Evolutionary conservation across 2,797 vertebrate genomes (phyloP).

Genomic region (Cirrhinus molitorella): DNA sequence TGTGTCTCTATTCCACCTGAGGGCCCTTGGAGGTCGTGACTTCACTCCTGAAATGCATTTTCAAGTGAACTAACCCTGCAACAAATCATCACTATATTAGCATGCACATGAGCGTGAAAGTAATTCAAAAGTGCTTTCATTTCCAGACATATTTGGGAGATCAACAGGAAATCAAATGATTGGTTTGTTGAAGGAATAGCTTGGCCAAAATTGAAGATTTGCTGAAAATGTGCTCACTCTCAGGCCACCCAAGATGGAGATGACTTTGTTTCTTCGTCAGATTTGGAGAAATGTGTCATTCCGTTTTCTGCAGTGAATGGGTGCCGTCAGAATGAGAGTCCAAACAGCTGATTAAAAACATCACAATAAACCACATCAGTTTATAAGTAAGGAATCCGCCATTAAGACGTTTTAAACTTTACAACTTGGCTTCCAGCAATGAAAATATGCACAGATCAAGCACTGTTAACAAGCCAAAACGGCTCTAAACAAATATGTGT

Average conservation of each 20-base stretch:
- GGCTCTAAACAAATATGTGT: background rate
- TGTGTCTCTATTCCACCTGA: conserved; percentile 19
- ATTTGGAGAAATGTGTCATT: background rate
- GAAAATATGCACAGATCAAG: background rate
- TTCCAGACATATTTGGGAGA: background rate
- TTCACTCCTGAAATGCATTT: background rate
- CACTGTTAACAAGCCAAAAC: background rate
- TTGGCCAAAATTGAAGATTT: background rate
- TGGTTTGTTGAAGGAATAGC: background rate
- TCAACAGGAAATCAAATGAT: background rate
- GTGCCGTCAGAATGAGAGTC: background rate
- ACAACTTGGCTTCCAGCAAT: background rate
- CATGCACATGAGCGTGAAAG: background rate
- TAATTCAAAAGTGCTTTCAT: background rate
- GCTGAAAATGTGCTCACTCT: background rate
- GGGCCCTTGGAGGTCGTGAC: conserved; percentile 10
- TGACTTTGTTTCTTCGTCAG: background rate
- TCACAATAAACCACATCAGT: background rate
- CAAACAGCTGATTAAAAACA: background rate
- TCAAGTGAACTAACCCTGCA: background rate
- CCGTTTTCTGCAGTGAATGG: background rate
- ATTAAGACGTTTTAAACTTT: background rate
- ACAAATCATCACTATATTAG: background rate
- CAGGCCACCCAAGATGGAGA: background rate
- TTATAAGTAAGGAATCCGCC: background rate